Conservation (phyloP, 1,140 invertebrate genomes). For the Dendroctonus valens region DNA sequence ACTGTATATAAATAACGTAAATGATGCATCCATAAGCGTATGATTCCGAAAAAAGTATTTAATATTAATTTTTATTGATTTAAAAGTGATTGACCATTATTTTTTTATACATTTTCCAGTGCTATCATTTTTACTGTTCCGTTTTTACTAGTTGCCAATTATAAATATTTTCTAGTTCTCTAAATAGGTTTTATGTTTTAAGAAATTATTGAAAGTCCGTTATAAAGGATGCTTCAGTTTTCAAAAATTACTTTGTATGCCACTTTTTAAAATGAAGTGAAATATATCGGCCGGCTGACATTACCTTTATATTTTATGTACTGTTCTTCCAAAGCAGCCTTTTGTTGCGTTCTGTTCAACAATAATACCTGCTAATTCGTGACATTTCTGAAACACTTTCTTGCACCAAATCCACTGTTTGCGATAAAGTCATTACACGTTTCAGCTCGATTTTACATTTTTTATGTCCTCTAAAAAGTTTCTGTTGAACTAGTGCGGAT, state of each 20-base stretch:
- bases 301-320: constrained; percentile 27
- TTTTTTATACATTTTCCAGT: background rate
- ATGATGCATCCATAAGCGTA: background rate
- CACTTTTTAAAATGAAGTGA: background rate
- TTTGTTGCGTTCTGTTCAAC: constrained; percentile 18
- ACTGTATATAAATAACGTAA: background rate
- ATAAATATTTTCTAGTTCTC: background rate
- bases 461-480: constrained; percentile 8
- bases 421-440: constrained; percentile 7
- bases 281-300: background rate
- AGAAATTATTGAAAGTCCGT: too few relatives aligned
- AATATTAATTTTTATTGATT: background rate
- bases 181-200: background rate
- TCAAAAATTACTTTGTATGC: constrained; percentile 1
- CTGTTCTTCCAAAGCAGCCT: constrained; percentile 19
- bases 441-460: constrained; percentile 9
- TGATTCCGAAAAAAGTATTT: background rate
- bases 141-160: background rate
- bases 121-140: background rate
- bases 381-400: constrained; percentile 17
- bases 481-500: background rate
- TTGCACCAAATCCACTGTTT: constrained; percentile 8
- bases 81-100: background rate
- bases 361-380: constrained; percentile 10
- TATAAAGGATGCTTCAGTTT: background rate